Conservation (phyloP, 2,888 invertebrate species). For the Clostera curtula region DNA sequence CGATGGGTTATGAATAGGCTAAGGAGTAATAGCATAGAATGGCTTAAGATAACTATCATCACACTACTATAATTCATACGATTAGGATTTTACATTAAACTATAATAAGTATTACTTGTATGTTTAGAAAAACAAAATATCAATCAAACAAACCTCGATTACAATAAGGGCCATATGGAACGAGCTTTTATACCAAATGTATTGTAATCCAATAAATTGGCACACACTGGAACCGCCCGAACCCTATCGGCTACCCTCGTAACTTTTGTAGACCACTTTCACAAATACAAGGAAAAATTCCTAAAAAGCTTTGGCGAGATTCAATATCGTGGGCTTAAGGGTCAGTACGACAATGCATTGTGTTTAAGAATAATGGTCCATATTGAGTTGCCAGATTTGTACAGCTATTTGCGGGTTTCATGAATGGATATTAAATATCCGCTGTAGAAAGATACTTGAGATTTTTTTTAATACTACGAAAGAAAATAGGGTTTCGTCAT, state of each 20-base stretch:
- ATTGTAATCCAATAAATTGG: constrained; percentile 44
- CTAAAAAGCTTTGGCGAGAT: constrained; percentile 35
- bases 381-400: constrained; percentile 21
- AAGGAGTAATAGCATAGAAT: too few species aligned
- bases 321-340: constrained; percentile 30
- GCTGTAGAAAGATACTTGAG: too few species aligned
- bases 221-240: constrained; percentile 44
- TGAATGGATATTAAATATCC: too few species aligned
- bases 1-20: too few species aligned
- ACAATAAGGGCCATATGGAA: background rate
- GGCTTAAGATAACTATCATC: too few species aligned
- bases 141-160: too few species aligned
- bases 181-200: constrained; percentile 1
- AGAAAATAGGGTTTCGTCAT: too few species aligned
- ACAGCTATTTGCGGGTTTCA: constrained; percentile 9
- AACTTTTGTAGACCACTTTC: constrained; percentile 46
- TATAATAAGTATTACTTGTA: too few species aligned
- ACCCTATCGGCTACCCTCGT: constrained; percentile 42
- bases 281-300: constrained; percentile 46
- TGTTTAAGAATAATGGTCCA: constrained; percentile 27
- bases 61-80: too few species aligned
- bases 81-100: too few species aligned
- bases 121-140: too few species aligned
- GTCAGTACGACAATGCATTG: constrained; percentile 23
- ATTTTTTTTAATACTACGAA: too few species aligned